These are phyloP conservation scores for Coracopsis vasa DNA, from an alignment of 2,113 vertebrate genomes.

Conservation along the genomic window DNA sequence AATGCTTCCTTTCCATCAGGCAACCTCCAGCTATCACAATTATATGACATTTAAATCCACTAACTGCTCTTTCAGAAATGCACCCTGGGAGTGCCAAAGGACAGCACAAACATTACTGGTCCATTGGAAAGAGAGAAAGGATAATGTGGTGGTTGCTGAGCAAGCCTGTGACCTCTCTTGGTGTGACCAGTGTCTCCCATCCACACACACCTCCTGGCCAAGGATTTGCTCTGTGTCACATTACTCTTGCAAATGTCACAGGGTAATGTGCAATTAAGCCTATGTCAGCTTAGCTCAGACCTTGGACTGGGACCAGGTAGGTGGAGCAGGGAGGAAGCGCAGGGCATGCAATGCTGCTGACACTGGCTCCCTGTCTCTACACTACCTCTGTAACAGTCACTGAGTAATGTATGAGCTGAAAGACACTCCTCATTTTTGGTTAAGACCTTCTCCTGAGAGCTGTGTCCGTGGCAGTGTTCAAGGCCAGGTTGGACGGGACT, in stretches of 20 bases:
- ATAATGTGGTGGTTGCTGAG: not conserved
- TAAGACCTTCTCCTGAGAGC: not conserved
- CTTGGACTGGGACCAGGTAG: not conserved
- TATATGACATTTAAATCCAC: not conserved
- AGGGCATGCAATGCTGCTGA: rapidly evolving
- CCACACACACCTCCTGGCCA: not conserved
- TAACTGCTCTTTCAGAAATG: not conserved
- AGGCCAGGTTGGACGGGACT: not conserved
- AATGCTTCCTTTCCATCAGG: slow-evolving; percentile 13
- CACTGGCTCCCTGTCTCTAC: not conserved
- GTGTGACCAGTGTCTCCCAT: not conserved
- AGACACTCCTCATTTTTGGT: not conserved
- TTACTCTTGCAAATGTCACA: not conserved
- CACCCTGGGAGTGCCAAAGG: not conserved
- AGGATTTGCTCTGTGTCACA: not conserved
- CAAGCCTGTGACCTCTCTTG: rapidly evolving
- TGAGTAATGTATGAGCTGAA: not conserved
- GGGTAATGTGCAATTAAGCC: not conserved
- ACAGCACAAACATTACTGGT: not conserved
- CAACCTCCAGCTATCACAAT: slow-evolving; percentile 20
- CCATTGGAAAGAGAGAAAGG: not conserved
- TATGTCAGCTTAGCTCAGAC: not conserved
- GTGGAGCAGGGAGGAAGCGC: not conserved
- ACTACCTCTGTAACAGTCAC: not conserved
- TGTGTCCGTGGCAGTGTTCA: not conserved